phyloP scores from a whole-genome alignment of 2,113 vertebrate genomes.

The Pundamilia nyererei region DNA sequence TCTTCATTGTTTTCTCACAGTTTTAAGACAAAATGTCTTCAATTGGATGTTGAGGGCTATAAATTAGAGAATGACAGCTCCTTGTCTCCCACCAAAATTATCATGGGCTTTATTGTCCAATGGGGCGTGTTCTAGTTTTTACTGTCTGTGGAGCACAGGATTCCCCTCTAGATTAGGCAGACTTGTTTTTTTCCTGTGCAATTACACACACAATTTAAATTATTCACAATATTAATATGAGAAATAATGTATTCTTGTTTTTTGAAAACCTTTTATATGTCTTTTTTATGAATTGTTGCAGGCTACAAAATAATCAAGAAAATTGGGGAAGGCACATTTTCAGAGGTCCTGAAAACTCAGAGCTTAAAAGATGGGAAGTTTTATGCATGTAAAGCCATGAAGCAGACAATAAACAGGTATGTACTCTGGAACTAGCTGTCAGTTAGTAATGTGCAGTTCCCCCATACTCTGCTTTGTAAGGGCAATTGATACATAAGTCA shows the following conservation, averaged over 20 bases:
- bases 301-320: constrained; percentile 81
- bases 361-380: constrained; percentile 78
- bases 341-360: constrained; percentile 80
- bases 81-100: neutral
- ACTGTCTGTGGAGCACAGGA: neutral
- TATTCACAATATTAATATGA: neutral
- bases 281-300: constrained; percentile 22
- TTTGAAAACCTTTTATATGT: neutral
- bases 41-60: neutral
- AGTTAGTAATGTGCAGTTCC: neutral
- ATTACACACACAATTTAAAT: neutral
- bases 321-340: constrained; percentile 87
- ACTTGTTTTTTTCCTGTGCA: neutral
- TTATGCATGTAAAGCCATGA: constrained; percentile 84
- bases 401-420: constrained; percentile 82
- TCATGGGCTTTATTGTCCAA: neutral
- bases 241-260: neutral
- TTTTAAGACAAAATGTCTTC: neutral
- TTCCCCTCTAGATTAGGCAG: neutral
- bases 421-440: neutral
- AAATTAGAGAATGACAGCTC: neutral
- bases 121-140: neutral
- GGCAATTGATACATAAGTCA: constrained; percentile 21
- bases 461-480: neutral
- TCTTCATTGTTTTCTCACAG: neutral